These are phyloP conservation scores for Pollenia angustigena DNA, from an alignment of 2,888 invertebrate genomes.

Conservation along the genomic window DNA sequence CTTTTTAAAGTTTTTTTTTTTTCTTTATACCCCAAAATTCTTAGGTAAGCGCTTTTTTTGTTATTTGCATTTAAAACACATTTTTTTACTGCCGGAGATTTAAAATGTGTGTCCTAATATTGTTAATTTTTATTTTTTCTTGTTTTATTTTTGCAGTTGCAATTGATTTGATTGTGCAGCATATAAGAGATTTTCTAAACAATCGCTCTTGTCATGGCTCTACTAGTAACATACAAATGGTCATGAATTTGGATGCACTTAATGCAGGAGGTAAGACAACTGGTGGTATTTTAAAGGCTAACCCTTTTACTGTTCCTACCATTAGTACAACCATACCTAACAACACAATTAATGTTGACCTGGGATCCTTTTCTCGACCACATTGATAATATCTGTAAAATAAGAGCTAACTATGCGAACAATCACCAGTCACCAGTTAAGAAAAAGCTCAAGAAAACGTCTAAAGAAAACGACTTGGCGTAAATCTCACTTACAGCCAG, in stretches of 20 bases:
- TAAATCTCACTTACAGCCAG: slow-evolving; percentile 26
- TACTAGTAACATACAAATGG: slow-evolving; percentile 79
- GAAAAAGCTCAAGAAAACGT: slow-evolving; percentile 59
- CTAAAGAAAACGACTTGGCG: slow-evolving; percentile 45
- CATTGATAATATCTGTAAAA: slow-evolving; percentile 60
- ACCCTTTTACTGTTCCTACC: slow-evolving; percentile 53
- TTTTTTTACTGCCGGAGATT: slow-evolving; percentile 19
- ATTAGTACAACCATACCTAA: slow-evolving; percentile 63
- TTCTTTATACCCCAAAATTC: neutral
- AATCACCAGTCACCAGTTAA: slow-evolving; percentile 58
- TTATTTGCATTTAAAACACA: slow-evolving; percentile 6
- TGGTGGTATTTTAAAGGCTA: slow-evolving; percentile 57
- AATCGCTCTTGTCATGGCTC: slow-evolving; percentile 84
- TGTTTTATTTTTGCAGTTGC: slow-evolving; percentile 89
- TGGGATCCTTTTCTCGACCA: slow-evolving; percentile 69
- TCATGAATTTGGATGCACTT: slow-evolving; percentile 77
- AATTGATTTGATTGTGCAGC: slow-evolving; percentile 98
- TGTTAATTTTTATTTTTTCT: neutral
- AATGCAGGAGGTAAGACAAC: slow-evolving; percentile 74
- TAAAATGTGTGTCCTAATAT: neutral
- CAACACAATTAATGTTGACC: slow-evolving; percentile 68
- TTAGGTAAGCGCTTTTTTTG: slow-evolving; percentile 66
- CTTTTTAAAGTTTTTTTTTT: slow-evolving; percentile 34
- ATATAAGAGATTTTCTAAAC: slow-evolving; percentile 95
- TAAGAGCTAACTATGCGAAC: slow-evolving; percentile 48